phyloP scores from a whole-genome alignment of 2,888 invertebrate species.

The Parnassius smintheus region DNA sequence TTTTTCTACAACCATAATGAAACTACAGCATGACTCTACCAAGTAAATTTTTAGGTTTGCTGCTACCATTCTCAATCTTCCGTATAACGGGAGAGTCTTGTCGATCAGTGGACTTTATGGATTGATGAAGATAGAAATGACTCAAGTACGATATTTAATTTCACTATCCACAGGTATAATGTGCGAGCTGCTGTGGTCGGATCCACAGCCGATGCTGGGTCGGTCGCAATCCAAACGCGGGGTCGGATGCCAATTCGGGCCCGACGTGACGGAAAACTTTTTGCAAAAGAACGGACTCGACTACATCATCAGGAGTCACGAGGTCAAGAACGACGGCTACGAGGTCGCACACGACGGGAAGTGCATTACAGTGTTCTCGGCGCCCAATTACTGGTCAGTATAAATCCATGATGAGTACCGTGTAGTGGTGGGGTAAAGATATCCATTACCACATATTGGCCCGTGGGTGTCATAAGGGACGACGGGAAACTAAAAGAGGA shows the following conservation, averaged over 20 bases:
- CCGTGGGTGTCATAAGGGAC: too few relatives aligned
- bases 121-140: too few relatives aligned
- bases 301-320: conserved; percentile 97
- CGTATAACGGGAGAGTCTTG: too few relatives aligned
- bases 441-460: too few relatives aligned
- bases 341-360: conserved; percentile 96
- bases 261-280: conserved; percentile 96
- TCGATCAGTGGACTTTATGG: too few relatives aligned
- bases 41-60: too few relatives aligned
- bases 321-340: conserved; percentile 98
- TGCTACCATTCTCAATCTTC: too few relatives aligned
- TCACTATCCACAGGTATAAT: conserved; percentile 84
- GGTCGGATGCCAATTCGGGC: conserved; percentile 99
- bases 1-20: too few relatives aligned
- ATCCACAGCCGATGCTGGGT: conserved; percentile 95
- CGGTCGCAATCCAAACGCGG: conserved; percentile 97
- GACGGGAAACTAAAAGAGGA: too few relatives aligned
- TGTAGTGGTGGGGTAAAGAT: too few relatives aligned
- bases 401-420: too few relatives aligned
- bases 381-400: conserved; percentile 98
- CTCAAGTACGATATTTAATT: neutral
- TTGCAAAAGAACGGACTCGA: conserved; percentile 92
- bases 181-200: conserved; percentile 99
- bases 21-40: too few relatives aligned
- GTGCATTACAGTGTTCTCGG: conserved; percentile 99